Conservation (phyloP, 2,113 vertebrate species). For the Microtus richardsoni region DNA sequence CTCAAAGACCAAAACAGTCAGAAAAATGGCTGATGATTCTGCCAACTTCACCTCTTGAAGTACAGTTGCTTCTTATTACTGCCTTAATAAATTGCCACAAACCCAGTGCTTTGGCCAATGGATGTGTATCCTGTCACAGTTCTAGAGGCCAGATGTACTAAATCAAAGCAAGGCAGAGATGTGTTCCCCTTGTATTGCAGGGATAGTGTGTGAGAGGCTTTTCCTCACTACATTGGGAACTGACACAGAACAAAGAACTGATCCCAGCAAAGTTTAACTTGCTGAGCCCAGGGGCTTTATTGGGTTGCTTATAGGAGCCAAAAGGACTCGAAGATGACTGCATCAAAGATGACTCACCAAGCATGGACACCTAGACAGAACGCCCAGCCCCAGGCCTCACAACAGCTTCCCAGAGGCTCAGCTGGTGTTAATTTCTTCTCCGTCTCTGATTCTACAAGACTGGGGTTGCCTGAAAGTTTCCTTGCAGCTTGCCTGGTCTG, state of each 20-base stretch:
- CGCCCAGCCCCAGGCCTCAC: not conserved
- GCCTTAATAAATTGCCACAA: not conserved
- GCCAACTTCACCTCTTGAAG: not conserved
- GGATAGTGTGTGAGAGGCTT: not conserved
- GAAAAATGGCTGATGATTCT: not conserved
- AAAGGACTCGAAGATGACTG: not conserved
- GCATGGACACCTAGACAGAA: not conserved
- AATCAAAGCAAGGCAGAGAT: not conserved
- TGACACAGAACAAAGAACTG: not conserved
- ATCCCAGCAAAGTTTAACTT: not conserved
- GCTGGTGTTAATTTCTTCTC: not conserved
- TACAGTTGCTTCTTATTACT: not conserved
- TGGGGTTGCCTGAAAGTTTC: not conserved
- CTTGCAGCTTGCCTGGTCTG: not conserved
- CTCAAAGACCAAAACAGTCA: not conserved
- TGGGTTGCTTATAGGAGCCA: not conserved
- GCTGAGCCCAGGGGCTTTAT: not conserved
- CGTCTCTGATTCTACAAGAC: not conserved
- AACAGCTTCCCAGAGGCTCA: not conserved
- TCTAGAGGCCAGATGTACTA: not conserved
- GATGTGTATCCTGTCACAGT: not conserved
- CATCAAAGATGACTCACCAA: not conserved
- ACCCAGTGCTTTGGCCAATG: not conserved
- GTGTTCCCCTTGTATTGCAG: fast-evolving
- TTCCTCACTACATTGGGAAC: not conserved